Evolutionary conservation across 2,797 vertebrate genomes (phyloP).

Genomic region (Takifugu ocellatus): DNA sequence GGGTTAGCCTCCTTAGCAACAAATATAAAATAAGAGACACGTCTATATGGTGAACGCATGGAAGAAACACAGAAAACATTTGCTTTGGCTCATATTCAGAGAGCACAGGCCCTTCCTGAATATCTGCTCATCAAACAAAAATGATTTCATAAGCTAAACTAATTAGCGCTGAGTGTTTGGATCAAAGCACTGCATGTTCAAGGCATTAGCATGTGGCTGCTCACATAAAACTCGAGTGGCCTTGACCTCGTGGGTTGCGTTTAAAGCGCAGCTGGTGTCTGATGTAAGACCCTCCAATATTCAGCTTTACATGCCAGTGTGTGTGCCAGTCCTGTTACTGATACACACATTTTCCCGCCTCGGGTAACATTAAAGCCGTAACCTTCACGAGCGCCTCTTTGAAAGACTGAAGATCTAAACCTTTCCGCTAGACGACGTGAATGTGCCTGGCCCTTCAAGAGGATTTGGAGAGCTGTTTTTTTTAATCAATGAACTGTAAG

Average conservation of each 20-base stretch:
- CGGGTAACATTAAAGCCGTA: neutral
- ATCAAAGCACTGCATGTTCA: conserved; percentile 41
- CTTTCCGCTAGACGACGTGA: conserved; percentile 6
- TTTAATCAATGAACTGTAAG: conserved; percentile 21
- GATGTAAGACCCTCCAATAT: conserved; percentile 38
- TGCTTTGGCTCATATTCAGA: conserved; percentile 15
- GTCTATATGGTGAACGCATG: conserved; percentile 14
- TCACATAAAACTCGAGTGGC: conserved; percentile 37
- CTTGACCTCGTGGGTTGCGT: conserved; percentile 54
- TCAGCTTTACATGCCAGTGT: neutral
- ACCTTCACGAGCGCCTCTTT: conserved; percentile 18
- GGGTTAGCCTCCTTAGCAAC: too few species aligned
- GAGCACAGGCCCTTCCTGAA: neutral
- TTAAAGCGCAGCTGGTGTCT: conserved; percentile 55
- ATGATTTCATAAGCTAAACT: conserved; percentile 28
- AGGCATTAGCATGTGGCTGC: conserved; percentile 49
- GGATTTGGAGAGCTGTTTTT: conserved; percentile 6
- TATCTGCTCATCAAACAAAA: conserved; percentile 13
- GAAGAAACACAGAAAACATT: conserved; percentile 18
- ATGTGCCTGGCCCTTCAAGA: conserved; percentile 19
- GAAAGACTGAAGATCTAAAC: conserved; percentile 9
- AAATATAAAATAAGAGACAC: conserved; percentile 6
- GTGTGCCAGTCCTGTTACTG: too few species aligned
- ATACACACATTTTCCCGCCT: neutral
- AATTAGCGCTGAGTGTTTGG: conserved; percentile 45